Percentiles rank a stretch among this genome's conserved stretches.
phyloP scores from a whole-genome alignment of 2,888 invertebrate species.

The Ophonus ardosiacus region DNA sequence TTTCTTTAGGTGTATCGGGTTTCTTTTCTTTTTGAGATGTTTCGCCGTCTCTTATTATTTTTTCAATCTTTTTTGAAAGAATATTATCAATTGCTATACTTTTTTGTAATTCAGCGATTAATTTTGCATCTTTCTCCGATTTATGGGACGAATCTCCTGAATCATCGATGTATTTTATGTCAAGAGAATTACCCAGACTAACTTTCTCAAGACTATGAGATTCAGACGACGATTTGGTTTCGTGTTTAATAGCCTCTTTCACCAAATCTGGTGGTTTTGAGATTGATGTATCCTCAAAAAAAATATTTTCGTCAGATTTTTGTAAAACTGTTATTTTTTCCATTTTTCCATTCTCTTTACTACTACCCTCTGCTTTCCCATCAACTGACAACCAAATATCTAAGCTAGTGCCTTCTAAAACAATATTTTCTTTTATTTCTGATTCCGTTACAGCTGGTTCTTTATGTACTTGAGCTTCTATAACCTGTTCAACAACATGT shows the following conservation, averaged over 20 bases:
- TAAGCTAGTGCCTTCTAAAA: slow-evolving; percentile 75
- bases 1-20: slow-evolving; percentile 10
- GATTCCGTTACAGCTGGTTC: slow-evolving; percentile 71
- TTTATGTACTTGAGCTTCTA: slow-evolving; percentile 75
- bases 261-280: slow-evolving; percentile 74
- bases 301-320: slow-evolving; percentile 72
- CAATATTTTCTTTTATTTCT: slow-evolving; percentile 71
- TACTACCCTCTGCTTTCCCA: slow-evolving; percentile 73
- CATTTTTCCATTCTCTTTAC: slow-evolving; percentile 69
- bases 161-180: slow-evolving; percentile 75
- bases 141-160: slow-evolving; percentile 74
- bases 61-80: slow-evolving; percentile 72
- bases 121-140: slow-evolving; percentile 73
- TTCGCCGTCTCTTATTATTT: slow-evolving; percentile 67
- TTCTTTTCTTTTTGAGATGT: slow-evolving; percentile 54
- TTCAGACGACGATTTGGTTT: slow-evolving; percentile 74
- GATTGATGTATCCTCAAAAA: slow-evolving; percentile 73
- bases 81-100: slow-evolving; percentile 70
- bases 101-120: slow-evolving; percentile 73
- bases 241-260: slow-evolving; percentile 68
- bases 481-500: slow-evolving; percentile 77
- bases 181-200: slow-evolving; percentile 74
- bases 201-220: slow-evolving; percentile 73
- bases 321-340: slow-evolving; percentile 73
- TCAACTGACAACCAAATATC: slow-evolving; percentile 76